Evolutionary conservation across 1,140 invertebrate genomes (phyloP).

Genomic region (Lucilia cuprina): DNA sequence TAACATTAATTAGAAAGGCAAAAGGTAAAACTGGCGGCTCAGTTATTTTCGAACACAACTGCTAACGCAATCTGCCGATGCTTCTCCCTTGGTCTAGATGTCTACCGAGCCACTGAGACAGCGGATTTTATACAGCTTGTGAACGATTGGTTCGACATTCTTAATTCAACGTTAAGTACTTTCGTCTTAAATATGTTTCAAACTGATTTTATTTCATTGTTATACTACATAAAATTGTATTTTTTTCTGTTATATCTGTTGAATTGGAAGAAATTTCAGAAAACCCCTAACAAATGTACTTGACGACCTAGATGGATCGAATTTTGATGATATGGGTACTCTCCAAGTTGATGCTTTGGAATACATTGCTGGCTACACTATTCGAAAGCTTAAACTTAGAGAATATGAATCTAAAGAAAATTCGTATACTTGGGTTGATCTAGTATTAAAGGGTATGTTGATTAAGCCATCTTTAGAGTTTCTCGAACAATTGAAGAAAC

Average conservation of each 20-base stretch:
- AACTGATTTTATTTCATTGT: conserved; percentile 35
- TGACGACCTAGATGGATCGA: neutral
- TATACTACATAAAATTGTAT: neutral
- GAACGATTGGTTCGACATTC: conserved; percentile 27
- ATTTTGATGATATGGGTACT: neutral
- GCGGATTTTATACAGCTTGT: conserved; percentile 1
- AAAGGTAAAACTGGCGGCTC: conserved; percentile 15
- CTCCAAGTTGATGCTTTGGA: conserved; percentile 20
- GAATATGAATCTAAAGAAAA: neutral
- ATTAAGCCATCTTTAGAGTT: conserved; percentile 4
- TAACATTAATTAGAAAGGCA: conserved; percentile 13
- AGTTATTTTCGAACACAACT: conserved; percentile 23
- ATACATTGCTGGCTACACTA: conserved; percentile 21
- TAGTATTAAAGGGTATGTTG: neutral
- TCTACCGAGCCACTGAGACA: neutral
- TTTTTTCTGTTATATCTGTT: neutral
- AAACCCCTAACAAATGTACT: neutral
- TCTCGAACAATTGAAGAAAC: neutral
- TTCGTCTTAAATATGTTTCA: no score
- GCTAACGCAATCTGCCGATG: neutral
- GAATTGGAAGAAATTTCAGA: neutral
- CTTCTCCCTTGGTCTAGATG: neutral
- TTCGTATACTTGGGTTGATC: conserved; percentile 21
- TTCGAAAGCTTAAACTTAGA: conserved; percentile 18
- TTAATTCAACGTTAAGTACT: neutral